These are phyloP conservation scores for Drosophila arawakana DNA, from an alignment of 1,140 invertebrate species.

Conservation along the genomic window DNA sequence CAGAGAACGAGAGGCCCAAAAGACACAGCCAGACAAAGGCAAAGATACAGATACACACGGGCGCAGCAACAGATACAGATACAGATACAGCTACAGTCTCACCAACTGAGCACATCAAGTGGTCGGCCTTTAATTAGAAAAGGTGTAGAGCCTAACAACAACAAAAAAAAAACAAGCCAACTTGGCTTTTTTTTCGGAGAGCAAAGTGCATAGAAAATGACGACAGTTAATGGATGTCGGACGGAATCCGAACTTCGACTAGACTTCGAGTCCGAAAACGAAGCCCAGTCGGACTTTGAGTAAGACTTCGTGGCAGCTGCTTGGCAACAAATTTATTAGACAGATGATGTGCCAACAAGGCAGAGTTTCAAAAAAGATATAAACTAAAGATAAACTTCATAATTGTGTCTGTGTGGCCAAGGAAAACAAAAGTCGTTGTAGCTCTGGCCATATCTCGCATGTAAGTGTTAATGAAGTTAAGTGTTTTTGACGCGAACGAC, in stretches of 20 bases:
- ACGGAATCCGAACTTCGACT: conserved; percentile 31
- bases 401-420: conserved; percentile 74
- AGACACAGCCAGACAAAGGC: conserved; percentile 5
- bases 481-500: conserved; percentile 77
- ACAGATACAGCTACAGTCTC: background rate
- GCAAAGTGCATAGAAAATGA: conserved; percentile 51
- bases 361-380: conserved; percentile 67
- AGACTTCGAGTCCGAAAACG: background rate
- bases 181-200: conserved; percentile 26
- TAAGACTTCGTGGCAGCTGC: conserved; percentile 26
- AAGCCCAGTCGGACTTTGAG: background rate
- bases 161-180: conserved; percentile 6
- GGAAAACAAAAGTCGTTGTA: conserved; percentile 56
- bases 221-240: conserved; percentile 57
- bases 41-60: conserved; percentile 1
- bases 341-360: conserved; percentile 68
- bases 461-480: conserved; percentile 83
- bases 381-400: conserved; percentile 79
- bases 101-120: conserved; percentile 54
- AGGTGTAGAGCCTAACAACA: conserved; percentile 58
- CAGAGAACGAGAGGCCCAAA: conserved; percentile 31
- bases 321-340: conserved; percentile 67
- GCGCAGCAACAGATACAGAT: background rate
- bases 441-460: conserved; percentile 67
- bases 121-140: conserved; percentile 76